A percentile compares a stretch with the other conserved stretches of the same genome.
Conservation (phyloP, 1,140 invertebrate genomes). For the Apocrypta bakeri region DNA sequence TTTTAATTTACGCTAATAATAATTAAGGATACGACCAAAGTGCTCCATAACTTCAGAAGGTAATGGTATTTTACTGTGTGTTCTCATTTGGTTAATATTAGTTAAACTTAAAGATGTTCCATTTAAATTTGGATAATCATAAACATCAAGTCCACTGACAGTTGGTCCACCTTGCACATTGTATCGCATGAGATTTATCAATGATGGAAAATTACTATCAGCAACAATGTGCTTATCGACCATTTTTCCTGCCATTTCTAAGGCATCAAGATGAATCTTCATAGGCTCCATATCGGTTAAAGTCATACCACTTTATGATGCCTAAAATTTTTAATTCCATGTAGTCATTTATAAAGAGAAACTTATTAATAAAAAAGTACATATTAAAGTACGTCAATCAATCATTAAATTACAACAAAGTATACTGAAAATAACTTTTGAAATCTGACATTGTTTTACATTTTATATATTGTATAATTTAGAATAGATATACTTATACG, state of each 20-base stretch:
- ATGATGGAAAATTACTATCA: constrained; percentile 83
- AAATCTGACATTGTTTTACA: no score
- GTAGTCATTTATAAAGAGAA: background rate
- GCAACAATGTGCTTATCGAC: constrained; percentile 82
- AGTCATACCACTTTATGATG: constrained; percentile 32
- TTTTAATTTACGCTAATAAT: background rate
- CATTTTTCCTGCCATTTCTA: constrained; percentile 83
- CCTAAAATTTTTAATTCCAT: constrained; percentile 7
- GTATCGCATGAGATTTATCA: constrained; percentile 76
- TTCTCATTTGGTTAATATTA: constrained; percentile 86
- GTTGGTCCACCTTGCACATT: constrained; percentile 78
- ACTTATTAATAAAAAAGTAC: background rate
- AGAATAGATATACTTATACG: no score
- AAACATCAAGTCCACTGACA: constrained; percentile 90
- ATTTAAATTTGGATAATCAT: constrained; percentile 89
- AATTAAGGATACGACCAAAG: constrained; percentile 90
- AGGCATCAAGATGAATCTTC: constrained; percentile 79
- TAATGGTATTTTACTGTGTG: constrained; percentile 88
- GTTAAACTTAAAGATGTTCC: constrained; percentile 79
- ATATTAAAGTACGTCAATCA: background rate
- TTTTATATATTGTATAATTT: no score
- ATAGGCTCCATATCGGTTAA: constrained; percentile 68
- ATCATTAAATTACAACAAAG: background rate
- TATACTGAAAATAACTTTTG: no score
- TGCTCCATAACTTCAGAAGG: constrained; percentile 95